A percentile compares a stretch with the other conserved stretches of the same genome.
Conservation (phyloP, 2,113 vertebrate genomes). For the Cyanocitta stelleri region DNA sequence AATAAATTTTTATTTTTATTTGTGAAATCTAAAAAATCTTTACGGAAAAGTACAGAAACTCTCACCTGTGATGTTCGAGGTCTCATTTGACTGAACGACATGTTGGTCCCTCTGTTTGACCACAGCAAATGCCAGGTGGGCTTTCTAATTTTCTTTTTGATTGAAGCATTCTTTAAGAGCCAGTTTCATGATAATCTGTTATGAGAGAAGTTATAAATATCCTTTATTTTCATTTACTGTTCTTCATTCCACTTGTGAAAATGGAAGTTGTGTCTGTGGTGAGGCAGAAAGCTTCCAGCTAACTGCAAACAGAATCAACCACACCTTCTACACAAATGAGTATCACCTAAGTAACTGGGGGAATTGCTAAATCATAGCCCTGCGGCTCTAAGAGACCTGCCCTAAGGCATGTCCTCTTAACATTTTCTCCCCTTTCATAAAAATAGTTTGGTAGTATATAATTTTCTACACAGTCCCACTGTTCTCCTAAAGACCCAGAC, state of each 20-base stretch:
- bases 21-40: neutral
- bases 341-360: constrained; percentile 39
- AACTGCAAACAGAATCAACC: neutral
- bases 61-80: constrained; percentile 73
- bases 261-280: neutral
- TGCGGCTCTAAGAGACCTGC: neutral
- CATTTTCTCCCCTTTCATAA: neutral
- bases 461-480: neutral
- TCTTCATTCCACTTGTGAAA: neutral
- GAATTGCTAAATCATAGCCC: neutral
- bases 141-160: constrained; percentile 19
- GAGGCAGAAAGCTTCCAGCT: neutral
- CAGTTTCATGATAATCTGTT: neutral
- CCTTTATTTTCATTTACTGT: neutral
- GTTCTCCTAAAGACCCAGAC: neutral
- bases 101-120: neutral
- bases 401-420: neutral
- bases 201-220: neutral
- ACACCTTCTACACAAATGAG: constrained; percentile 21
- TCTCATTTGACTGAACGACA: constrained; percentile 48
- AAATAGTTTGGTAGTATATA: neutral
- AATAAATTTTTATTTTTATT: neutral
- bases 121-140: neutral
- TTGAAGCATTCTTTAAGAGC: constrained; percentile 27
- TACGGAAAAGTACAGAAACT: neutral